Evolutionary conservation across 64 coral and sea anemone genomes (phyloP).

Genomic region (Dendrophyllia cribrosa): DNA sequence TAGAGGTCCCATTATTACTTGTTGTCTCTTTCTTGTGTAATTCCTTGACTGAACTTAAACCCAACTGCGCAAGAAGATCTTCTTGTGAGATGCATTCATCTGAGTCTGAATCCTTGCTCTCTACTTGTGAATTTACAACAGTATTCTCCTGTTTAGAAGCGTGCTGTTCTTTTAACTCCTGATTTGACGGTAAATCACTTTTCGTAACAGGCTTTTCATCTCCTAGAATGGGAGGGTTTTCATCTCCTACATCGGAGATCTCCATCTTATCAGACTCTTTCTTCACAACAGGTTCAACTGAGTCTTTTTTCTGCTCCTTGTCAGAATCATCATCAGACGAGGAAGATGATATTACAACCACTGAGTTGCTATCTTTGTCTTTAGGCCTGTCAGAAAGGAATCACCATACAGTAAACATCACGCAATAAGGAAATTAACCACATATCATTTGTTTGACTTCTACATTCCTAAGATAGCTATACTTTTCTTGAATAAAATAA

Average conservation of each 20-base stretch:
- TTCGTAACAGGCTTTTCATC: neutral
- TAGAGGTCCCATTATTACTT: conserved; percentile 32
- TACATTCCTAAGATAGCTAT: too few species aligned
- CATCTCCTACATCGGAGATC: neutral
- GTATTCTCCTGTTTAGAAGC: neutral
- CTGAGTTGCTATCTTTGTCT: conserved; percentile 4
- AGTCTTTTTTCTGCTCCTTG: conserved; percentile 13
- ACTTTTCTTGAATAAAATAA: too few species aligned
- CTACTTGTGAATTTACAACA: neutral
- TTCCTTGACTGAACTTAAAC: conserved; percentile 87
- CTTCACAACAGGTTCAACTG: conserved; percentile 8
- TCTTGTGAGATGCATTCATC: conserved; percentile 99
- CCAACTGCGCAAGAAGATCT: conserved; percentile 93
- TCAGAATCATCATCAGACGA: conserved; percentile 47
- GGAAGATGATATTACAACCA: conserved; percentile 40
- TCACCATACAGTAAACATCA: neutral
- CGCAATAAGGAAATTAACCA: too few species aligned
- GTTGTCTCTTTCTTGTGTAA: conserved; percentile 73
- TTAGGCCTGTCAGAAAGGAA: neutral
- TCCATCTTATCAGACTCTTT: neutral
- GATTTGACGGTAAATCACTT: neutral
- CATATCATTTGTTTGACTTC: too few species aligned
- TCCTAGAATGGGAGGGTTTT: neutral
- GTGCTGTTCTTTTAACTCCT: neutral
- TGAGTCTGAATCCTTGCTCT: conserved; percentile 59